phyloP scores from a whole-genome alignment of 2,797 vertebrate genomes.

The Hapalemur alaotrensis region DNA sequence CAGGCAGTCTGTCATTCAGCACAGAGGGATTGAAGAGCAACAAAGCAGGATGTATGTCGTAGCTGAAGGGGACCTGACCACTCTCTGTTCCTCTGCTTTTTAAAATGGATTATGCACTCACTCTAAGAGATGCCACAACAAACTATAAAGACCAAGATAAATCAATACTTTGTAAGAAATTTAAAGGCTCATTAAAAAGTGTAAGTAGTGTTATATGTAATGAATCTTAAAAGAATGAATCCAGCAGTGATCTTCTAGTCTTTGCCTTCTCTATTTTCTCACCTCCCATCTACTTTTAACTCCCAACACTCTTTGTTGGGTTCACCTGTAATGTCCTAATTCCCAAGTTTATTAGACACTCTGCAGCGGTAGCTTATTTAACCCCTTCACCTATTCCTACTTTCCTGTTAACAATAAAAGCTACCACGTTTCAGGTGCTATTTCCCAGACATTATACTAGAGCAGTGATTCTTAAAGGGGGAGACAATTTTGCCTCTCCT shows the following conservation, averaged over 20 bases:
- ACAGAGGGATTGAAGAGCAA: neutral
- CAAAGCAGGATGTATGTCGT: neutral
- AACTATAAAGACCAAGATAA: neutral
- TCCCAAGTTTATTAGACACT: neutral
- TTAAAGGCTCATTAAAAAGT: slow-evolving; percentile 23
- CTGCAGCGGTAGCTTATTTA: neutral
- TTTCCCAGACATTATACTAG: neutral
- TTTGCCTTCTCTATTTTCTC: neutral
- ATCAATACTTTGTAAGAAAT: neutral
- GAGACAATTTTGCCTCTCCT: neutral
- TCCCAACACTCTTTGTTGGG: neutral
- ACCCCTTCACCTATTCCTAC: neutral
- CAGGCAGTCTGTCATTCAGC: neutral
- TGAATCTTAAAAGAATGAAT: neutral
- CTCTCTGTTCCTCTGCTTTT: neutral
- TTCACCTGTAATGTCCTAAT: neutral
- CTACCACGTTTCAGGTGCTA: neutral
- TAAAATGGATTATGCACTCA: neutral
- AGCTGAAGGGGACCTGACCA: neutral
- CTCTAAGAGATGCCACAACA: neutral
- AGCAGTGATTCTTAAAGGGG: neutral
- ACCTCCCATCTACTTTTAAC: neutral
- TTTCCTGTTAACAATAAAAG: slow-evolving; percentile 15
- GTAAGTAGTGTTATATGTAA: neutral
- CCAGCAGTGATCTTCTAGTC: neutral